Base-by-base conservation (phyloP, 1,140 invertebrate genomes). In the Conus ventricosus region DNA sequence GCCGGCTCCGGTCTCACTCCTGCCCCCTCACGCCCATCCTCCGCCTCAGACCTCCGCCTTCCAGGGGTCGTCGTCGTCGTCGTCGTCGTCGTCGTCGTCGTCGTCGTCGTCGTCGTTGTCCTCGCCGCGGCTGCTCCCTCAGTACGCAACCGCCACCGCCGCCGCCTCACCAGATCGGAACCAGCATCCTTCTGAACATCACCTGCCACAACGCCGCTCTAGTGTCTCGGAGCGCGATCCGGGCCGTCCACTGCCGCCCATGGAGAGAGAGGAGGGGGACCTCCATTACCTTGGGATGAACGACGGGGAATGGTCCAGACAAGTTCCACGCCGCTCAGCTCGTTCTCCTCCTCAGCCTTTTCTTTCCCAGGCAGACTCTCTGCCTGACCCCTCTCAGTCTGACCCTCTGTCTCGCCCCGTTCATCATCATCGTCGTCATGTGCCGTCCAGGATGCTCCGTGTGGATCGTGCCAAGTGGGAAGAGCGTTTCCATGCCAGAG, bases 381-480 rank as follows among this genome's bases (percentile, higher is more conserved):
- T 20, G 7, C 27, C 27, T 80, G 8, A 1, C 11, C 27, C n/a
- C 39, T 39, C 20, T 51, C 78, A 80, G 27, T 23, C 23, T 20
- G 67, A 71, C 23, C 7, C 20, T 71, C 67, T 23, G 17, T 20
- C 23, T 71, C 67, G 20, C 23, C 78, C 15, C 23, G 39, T 39
- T 39, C 78, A 51, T 51, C 75, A n/a, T 78, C 75, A 23, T 78
- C 78, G 51, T 51, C 78, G 27, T 80, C 78, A 53, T 80, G 78
- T 80, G 5, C 27, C 27, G 27, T 51, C 27, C 78, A 80, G 78
- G 23, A 11, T 17, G 51, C 27, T 39, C 25, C 15, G 13, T 15
- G 27, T 17, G 13, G 78, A 27, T 8, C 78, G 15, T 15, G 78
- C 78, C 54, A 11, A 83, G 81, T 83, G 81, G 81, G 81, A 6